Conservation (phyloP, 2,888 invertebrate genomes). For the Chalcosyrphus nemorum region DNA sequence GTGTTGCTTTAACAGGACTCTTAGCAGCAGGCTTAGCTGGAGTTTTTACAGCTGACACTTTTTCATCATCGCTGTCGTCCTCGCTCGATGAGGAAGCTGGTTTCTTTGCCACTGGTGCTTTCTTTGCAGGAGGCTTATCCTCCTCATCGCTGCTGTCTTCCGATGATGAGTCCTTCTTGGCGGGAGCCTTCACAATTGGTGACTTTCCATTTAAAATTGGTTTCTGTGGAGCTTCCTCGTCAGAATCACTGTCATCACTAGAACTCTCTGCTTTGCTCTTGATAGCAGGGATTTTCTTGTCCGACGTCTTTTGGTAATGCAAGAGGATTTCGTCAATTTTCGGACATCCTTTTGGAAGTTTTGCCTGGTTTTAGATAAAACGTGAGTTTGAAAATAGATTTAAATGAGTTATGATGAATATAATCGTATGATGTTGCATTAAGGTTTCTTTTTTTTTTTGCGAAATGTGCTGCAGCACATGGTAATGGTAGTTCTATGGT, state of each 20-base stretch:
- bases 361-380: conserved; percentile 83
- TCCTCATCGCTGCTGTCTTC: conserved; percentile 79
- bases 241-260: conserved; percentile 79
- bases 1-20: conserved; percentile 39
- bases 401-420: background rate
- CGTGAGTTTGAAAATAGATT: background rate
- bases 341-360: conserved; percentile 86
- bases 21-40: conserved; percentile 72
- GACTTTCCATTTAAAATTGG: conserved; percentile 62
- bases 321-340: conserved; percentile 85
- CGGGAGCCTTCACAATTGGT: conserved; percentile 62
- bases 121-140: conserved; percentile 74
- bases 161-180: conserved; percentile 71
- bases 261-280: conserved; percentile 76
- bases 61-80: conserved; percentile 81
- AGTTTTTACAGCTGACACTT: conserved; percentile 73
- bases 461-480: conserved; percentile 76
- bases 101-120: conserved; percentile 63
- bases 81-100: conserved; percentile 76
- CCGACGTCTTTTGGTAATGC: conserved; percentile 83
- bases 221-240: conserved; percentile 75
- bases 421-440: background rate
- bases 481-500: conserved; percentile 28
- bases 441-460: background rate
- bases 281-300: conserved; percentile 81